phyloP scores from a whole-genome alignment of 2,888 invertebrate genomes.

The Tenthredo notha region DNA sequence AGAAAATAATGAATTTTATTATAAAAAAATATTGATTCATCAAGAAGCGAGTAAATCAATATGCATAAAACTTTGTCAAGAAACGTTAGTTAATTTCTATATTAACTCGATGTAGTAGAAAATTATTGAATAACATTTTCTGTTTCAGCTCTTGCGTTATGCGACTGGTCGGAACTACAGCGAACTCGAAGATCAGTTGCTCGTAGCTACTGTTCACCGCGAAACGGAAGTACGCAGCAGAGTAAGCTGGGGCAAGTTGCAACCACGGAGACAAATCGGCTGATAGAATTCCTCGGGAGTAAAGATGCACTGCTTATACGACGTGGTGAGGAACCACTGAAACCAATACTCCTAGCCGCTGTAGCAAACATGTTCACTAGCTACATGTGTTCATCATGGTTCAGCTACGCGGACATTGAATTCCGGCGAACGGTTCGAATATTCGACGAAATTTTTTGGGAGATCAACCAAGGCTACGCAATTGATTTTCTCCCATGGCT shows the following conservation, averaged over 20 bases:
- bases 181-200: slow-evolving; percentile 89
- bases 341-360: slow-evolving; percentile 86
- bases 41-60: background rate
- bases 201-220: slow-evolving; percentile 89
- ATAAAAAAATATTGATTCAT: too few relatives aligned
- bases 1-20: too few relatives aligned
- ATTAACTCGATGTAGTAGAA: background rate
- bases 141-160: slow-evolving; percentile 89
- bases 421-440: slow-evolving; percentile 85
- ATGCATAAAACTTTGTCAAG: background rate
- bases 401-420: slow-evolving; percentile 84
- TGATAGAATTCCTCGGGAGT: slow-evolving; percentile 81
- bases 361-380: slow-evolving; percentile 92
- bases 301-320: slow-evolving; percentile 70
- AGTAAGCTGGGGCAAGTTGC: slow-evolving; percentile 87
- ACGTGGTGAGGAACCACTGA: slow-evolving; percentile 80
- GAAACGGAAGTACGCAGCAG: slow-evolving; percentile 86
- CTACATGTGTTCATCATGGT: slow-evolving; percentile 92
- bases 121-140: background rate
- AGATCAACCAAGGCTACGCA: slow-evolving; percentile 93
- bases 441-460: slow-evolving; percentile 95
- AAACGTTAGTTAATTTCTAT: background rate
- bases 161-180: slow-evolving; percentile 93
- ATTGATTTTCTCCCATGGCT: slow-evolving; percentile 93
- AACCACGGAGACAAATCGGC: slow-evolving; percentile 83